These are phyloP conservation scores for Oxytorus armatus DNA, from an alignment of 2,888 invertebrate genomes.

Conservation along the genomic window DNA sequence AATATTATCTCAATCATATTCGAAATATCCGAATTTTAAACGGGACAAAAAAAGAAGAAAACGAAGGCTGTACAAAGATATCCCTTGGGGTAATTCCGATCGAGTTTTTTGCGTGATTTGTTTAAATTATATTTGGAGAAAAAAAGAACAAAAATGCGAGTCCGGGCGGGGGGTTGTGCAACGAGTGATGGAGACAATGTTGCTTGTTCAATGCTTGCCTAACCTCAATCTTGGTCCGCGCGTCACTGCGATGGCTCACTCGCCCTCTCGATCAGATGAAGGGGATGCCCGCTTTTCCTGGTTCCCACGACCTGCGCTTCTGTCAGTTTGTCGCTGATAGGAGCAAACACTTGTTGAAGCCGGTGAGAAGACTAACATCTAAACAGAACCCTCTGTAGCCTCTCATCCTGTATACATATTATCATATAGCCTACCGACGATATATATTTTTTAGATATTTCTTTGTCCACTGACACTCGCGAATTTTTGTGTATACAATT, in stretches of 20 bases:
- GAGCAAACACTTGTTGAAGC: conserved; percentile 97
- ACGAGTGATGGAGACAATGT: conserved; percentile 82
- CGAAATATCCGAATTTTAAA: too few species aligned
- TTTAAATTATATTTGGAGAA: not conserved
- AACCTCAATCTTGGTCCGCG: conserved; percentile 83
- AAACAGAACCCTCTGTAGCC: conserved; percentile 82
- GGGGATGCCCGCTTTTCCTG: conserved; percentile 96
- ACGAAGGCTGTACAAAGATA: too few species aligned
- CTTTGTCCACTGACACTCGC: conserved; percentile 28
- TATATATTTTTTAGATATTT: too few species aligned
- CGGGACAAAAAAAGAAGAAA: too few species aligned
- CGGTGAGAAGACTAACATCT: conserved; percentile 92
- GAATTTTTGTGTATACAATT: conserved; percentile 25
- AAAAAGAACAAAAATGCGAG: not conserved
- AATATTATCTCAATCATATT: too few species aligned
- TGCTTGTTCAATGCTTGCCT: conserved; percentile 85
- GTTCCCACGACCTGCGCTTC: conserved; percentile 97
- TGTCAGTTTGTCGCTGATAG: conserved; percentile 98
- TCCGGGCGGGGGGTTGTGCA: conserved; percentile 20
- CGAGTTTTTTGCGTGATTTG: too few species aligned
- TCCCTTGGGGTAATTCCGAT: too few species aligned
- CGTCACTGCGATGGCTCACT: conserved; percentile 84
- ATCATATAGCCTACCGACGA: too few species aligned
- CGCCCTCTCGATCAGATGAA: conserved; percentile 91
- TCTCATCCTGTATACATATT: conserved; percentile 76